A percentile compares a stretch with the other conserved stretches of the same genome.
These are phyloP conservation scores for Drosophila anceps DNA, from an alignment of 2,888 invertebrate genomes.

Conservation along the genomic window DNA sequence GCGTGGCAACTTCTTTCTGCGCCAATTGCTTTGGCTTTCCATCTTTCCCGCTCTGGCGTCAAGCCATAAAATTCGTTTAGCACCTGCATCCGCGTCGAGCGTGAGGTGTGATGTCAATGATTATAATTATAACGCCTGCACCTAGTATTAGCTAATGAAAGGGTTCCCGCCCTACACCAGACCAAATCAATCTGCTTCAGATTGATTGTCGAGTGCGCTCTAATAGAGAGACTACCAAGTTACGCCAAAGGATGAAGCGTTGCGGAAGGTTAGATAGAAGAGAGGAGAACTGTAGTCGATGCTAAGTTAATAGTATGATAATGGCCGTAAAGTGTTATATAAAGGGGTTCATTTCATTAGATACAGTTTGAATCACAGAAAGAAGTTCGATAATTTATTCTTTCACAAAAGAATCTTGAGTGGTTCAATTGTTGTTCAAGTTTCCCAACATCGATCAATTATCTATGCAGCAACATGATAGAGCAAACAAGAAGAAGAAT, in stretches of 20 bases:
- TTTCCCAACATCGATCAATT: not conserved
- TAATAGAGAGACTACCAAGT: conserved; percentile 27
- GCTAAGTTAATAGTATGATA: not conserved
- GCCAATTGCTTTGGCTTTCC: conserved; percentile 36
- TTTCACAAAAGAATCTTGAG: not conserved
- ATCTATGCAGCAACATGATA: not conserved
- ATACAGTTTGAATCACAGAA: not conserved
- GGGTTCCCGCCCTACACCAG: conserved; percentile 51
- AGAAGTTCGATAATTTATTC: not conserved
- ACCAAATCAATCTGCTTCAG: conserved; percentile 57
- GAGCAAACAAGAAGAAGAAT: not conserved
- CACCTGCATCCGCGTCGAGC: conserved; percentile 51
- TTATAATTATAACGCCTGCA: conserved; percentile 68
- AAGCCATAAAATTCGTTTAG: conserved; percentile 78
- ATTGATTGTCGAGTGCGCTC: conserved; percentile 43
- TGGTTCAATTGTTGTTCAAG: not conserved
- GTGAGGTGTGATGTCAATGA: conserved; percentile 72
- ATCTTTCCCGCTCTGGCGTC: conserved; percentile 52
- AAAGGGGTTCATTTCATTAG: not conserved
- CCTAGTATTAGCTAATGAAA: conserved; percentile 57
- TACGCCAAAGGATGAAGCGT: conserved; percentile 15
- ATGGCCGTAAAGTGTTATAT: conserved; percentile 7
- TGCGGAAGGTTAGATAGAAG: not conserved
- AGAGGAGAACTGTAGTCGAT: not conserved
- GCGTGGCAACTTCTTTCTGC: conserved; percentile 51